These are phyloP conservation scores for Nyctibius bracteatus DNA, from an alignment of 2,113 vertebrate genomes.

Conservation along the genomic window DNA sequence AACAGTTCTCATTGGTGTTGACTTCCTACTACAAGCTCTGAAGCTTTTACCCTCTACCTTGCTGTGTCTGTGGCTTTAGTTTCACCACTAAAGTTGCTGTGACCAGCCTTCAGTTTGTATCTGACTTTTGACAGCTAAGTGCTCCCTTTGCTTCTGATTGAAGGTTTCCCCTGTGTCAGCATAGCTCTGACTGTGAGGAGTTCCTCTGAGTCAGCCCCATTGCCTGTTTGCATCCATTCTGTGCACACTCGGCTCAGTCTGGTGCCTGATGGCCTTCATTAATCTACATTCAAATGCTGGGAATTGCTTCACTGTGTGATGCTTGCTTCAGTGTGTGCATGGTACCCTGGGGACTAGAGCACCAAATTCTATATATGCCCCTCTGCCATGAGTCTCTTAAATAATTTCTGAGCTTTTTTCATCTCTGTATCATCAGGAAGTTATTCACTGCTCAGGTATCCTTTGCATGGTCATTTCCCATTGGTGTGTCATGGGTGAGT, in stretches of 20 bases:
- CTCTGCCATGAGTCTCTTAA: background rate
- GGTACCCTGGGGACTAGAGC: background rate
- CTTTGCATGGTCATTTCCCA: background rate
- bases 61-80: background rate
- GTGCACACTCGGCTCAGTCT: too few relatives aligned
- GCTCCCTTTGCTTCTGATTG: background rate
- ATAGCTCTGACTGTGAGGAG: background rate
- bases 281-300: background rate
- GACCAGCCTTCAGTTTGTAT: background rate
- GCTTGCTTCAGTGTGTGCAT: background rate
- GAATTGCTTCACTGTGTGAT: background rate
- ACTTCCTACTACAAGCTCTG: background rate
- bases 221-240: background rate
- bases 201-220: background rate
- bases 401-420: background rate
- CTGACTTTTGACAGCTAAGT: background rate
- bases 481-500: background rate
- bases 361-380: background rate
- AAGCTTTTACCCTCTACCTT: background rate
- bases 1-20: background rate
- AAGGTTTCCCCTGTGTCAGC: background rate
- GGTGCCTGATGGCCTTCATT: background rate
- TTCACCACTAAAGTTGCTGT: background rate
- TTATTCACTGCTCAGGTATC: background rate
- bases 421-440: background rate